Evolutionary conservation across 2,888 invertebrate genomes (phyloP).

Genomic region (Norana najaformis): DNA sequence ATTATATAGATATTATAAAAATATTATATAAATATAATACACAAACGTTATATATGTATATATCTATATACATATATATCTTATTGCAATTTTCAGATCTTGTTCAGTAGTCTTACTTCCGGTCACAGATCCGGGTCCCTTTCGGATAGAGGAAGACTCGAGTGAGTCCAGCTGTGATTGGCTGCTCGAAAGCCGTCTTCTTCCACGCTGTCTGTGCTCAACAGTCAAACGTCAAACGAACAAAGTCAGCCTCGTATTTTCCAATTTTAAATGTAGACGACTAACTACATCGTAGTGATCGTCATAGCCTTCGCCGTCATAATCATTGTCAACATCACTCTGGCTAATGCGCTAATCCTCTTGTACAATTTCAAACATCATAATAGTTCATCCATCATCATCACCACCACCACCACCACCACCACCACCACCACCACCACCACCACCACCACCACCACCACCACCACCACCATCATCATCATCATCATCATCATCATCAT

Average conservation of each 20-base stretch:
- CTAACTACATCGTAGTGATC: too few relatives aligned
- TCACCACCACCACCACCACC: background rate
- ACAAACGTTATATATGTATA: too few relatives aligned
- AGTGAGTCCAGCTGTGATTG: constrained; percentile 1
- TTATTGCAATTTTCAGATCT: background rate
- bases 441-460: background rate
- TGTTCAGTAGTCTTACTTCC: background rate
- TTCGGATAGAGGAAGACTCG: background rate
- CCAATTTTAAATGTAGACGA: too few relatives aligned
- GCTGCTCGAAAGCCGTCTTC: constrained; percentile 3
- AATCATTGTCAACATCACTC: constrained; percentile 16
- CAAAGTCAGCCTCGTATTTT: background rate
- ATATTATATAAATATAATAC: too few relatives aligned
- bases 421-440: background rate
- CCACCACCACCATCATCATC: background rate
- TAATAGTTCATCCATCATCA: too few relatives aligned
- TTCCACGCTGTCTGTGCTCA: background rate
- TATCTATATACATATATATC: too few relatives aligned
- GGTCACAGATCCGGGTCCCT: background rate
- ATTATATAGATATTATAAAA: too few relatives aligned
- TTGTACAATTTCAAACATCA: background rate
- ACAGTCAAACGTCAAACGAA: background rate
- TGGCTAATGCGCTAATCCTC: background rate
- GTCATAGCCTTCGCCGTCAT: background rate
- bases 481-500: too few relatives aligned